Evolutionary conservation across 1,140 invertebrate genomes (phyloP), one percentile per base, ranked within the genome.

Genomic region (Drosophila trapezifrons): DNA sequence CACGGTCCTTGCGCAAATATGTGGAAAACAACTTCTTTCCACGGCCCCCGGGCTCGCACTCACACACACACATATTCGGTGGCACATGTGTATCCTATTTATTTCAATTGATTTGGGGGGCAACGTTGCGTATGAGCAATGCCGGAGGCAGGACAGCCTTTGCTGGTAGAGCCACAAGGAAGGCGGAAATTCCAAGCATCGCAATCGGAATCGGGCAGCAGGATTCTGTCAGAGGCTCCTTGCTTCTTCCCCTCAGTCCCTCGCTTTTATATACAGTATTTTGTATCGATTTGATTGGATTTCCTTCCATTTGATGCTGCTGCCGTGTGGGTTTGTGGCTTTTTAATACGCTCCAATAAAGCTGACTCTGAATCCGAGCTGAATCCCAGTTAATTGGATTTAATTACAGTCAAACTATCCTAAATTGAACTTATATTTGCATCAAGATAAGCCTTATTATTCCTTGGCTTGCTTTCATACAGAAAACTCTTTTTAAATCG

Each of bases 231-330:
- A 27, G 49, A 32, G 25, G 8, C 32, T 46, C 20, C 45, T 27
- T 37, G 12, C 45, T 7, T 35, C 62, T 38, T 12, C 17, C 35
- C 32, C 20, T 6, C 10, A 32, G 9, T 32, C 18, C 57, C 20
- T 13, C 1, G 10, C 42, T n/a, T 29, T 56, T 65, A 43, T 55
- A 35, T 75, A 70, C 52, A 74, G 57, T 56, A 71, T 83, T 60
- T 73, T 87, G 84, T 87, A 87, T 87, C 84, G 84, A 87, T 87
- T 87, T 87, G 84, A 87, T 87, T 89, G 80, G 84, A 84, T 84
- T 83, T 80, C 64, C 76, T 84, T 76, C 73, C 73, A 75, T 76
- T 76, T 66, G 62, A 76, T 58, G 72, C 56, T 42, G 9, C 65
- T 29, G 65, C 65, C 43, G 65, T 71, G 38, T 60, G 51, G 60